These are phyloP conservation scores for Hydriomena furcata DNA, from an alignment of 2,888 invertebrate species.

Conservation along the genomic window DNA sequence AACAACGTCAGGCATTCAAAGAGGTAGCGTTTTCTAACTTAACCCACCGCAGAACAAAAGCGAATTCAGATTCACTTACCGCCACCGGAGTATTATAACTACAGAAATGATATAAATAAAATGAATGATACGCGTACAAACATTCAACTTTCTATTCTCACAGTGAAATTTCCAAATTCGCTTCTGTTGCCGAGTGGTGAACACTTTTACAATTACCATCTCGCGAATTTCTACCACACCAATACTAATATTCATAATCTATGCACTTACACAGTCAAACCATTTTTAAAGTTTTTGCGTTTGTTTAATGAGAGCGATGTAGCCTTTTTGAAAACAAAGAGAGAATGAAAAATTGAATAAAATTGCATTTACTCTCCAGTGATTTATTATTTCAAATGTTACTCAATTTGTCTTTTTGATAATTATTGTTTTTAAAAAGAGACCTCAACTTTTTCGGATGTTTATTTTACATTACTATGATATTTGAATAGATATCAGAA, in stretches of 20 bases:
- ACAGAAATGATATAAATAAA: constrained; percentile 30
- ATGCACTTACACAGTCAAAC: constrained; percentile 45
- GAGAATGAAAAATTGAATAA: not conserved
- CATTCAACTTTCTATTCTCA: constrained; percentile 28
- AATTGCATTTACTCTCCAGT: too few species aligned
- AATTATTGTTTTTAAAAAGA: too few species aligned
- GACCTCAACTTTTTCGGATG: too few species aligned
- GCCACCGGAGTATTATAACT: constrained; percentile 26
- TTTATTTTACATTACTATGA: too few species aligned
- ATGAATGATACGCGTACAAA: constrained; percentile 18
- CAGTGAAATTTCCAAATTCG: constrained; percentile 36
- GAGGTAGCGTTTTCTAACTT: constrained; percentile 75
- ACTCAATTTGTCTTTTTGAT: too few species aligned
- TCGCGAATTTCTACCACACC: constrained; percentile 55
- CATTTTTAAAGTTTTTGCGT: constrained; percentile 30
- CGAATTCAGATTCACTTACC: constrained; percentile 22
- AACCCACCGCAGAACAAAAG: constrained; percentile 31
- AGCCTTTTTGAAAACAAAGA: not conserved
- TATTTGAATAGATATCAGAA: too few species aligned
- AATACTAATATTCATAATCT: constrained; percentile 39
- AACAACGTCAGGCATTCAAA: constrained; percentile 74
- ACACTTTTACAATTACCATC: constrained; percentile 44
- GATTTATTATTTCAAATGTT: too few species aligned
- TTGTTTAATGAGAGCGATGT: constrained; percentile 16
- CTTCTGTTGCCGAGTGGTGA: constrained; percentile 26